A percentile compares a stretch with the other conserved stretches of the same genome.
Conservation (phyloP, 2,888 invertebrate genomes). For the Netelia fuscicornis region DNA sequence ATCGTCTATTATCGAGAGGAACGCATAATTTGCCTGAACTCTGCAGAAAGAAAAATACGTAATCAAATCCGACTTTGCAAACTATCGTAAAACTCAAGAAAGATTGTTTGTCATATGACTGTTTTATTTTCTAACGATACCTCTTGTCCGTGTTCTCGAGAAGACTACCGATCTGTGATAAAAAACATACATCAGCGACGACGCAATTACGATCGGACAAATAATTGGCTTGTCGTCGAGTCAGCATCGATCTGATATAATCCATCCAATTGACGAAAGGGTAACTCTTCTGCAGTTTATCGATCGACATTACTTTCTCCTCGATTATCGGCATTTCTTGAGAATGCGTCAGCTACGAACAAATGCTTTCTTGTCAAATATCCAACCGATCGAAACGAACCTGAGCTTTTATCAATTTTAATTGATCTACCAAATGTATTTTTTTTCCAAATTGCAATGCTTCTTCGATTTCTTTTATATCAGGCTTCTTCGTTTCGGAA, state of each 20-base stretch:
- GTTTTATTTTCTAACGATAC: conserved; percentile 16
- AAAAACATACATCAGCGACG: conserved; percentile 64
- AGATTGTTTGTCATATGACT: background rate
- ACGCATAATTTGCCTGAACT: conserved; percentile 71
- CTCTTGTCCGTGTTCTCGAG: conserved; percentile 66
- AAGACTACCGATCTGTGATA: conserved; percentile 62
- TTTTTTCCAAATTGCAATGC: conserved; percentile 60
- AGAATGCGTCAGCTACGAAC: conserved; percentile 58
- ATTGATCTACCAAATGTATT: conserved; percentile 52
- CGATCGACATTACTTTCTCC: conserved; percentile 67
- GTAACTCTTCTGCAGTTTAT: conserved; percentile 64
- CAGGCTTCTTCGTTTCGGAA: conserved; percentile 37
- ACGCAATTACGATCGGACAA: conserved; percentile 70
- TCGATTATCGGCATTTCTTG: conserved; percentile 62
- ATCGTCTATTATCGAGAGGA: conserved; percentile 69
- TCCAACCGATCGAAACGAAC: background rate
- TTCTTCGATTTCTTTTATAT: conserved; percentile 60
- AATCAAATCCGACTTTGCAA: background rate
- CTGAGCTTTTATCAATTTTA: background rate
- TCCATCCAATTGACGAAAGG: conserved; percentile 72
- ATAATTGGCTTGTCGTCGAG: conserved; percentile 66
- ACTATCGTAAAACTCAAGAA: background rate
- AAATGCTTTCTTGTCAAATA: background rate
- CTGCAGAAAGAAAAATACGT: conserved; percentile 35
- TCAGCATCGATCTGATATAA: conserved; percentile 69